phyloP scores from a whole-genome alignment of 2,113 vertebrate genomes.

The Sitta europaea region DNA sequence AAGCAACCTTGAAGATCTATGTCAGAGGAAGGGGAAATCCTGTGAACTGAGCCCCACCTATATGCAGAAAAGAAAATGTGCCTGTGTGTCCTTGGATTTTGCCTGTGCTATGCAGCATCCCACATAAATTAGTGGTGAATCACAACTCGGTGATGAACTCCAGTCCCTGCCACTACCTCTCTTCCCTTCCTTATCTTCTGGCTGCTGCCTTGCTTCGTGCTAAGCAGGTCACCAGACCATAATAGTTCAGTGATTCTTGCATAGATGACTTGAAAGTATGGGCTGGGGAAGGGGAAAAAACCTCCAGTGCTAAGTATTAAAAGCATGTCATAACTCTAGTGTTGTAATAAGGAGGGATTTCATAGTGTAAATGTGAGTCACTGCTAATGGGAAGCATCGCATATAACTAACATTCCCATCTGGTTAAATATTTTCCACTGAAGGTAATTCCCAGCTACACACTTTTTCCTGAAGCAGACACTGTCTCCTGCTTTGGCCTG shows the following conservation, averaged over 20 bases:
- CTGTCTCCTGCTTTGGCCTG: background rate
- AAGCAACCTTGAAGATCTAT: background rate
- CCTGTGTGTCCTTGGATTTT: background rate
- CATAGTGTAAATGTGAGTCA: background rate
- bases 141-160: background rate
- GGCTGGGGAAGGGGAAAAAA: background rate
- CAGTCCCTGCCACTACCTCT: background rate
- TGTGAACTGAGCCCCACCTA: conserved; percentile 27
- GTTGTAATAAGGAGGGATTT: background rate
- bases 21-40: conserved; percentile 38
- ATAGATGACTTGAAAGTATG: background rate
- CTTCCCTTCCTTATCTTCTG: conserved; percentile 32
- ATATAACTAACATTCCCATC: background rate
- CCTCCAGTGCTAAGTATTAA: background rate
- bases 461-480: background rate
- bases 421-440: background rate
- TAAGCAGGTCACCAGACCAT: background rate
- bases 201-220: background rate
- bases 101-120: background rate
- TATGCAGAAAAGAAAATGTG: background rate
- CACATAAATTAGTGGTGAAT: conserved; percentile 27
- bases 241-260: background rate
- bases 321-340: background rate
- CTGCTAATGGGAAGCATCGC: background rate
- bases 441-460: background rate